Conservation (phyloP, 2,888 invertebrate species). For the Agrochola lychnidis region DNA sequence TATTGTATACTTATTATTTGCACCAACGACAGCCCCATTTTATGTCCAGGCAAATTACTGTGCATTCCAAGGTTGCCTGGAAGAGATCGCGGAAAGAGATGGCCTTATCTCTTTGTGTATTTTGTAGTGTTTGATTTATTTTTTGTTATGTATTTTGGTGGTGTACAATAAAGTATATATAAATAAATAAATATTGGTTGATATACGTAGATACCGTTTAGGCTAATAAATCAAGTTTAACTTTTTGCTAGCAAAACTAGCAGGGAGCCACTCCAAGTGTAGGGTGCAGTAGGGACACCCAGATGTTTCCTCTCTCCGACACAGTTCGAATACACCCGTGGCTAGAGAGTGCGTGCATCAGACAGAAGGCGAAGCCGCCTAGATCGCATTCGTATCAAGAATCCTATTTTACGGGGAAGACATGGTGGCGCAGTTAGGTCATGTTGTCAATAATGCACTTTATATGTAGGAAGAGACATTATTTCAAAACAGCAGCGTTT, state of each 20-base stretch:
- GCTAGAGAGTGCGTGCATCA: not conserved
- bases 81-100: no score
- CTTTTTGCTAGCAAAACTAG: not conserved
- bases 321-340: not conserved
- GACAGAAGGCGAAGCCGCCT: not conserved
- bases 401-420: not conserved
- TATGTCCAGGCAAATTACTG: no score
- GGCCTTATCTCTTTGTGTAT: no score
- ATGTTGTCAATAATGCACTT: not conserved
- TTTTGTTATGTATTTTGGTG: no score
- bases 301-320: not conserved
- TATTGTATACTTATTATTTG: no score
- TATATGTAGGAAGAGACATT: not conserved
- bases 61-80: no score
- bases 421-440: not conserved
- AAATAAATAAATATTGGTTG: not conserved
- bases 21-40: no score
- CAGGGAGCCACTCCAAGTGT: not conserved
- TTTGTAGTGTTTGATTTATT: no score
- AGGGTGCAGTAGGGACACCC: not conserved
- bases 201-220: no score
- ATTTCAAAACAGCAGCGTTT: not conserved
- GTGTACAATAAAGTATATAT: no score
- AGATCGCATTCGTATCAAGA: no score
- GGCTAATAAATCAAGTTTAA: not conserved